Percentiles rank a stretch among this genome's conserved stretches.
phyloP scores from a whole-genome alignment of 1,140 invertebrate genomes.

The Aphelinus certus region DNA sequence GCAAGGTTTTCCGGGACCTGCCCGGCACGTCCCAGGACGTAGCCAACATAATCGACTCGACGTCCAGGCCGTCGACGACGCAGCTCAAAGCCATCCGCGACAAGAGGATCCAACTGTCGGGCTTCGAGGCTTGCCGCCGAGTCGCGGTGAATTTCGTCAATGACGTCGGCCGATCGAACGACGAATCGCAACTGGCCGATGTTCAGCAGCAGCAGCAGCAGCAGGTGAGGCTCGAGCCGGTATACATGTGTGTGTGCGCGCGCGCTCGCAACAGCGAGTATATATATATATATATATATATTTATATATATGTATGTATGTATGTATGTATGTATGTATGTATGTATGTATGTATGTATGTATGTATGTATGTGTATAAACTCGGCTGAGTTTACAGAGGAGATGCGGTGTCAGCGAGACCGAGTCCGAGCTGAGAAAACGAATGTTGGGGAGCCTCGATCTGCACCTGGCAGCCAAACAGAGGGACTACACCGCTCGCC shows the following conservation, averaged over 20 bases:
- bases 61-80: constrained; percentile 44
- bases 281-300: too few species aligned
- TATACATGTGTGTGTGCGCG: not conserved
- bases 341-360: not conserved
- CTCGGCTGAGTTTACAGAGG: not conserved
- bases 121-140: constrained; percentile 60
- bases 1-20: constrained; percentile 58
- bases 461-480: constrained; percentile 60
- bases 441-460: constrained; percentile 58
- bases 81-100: constrained; percentile 48
- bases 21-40: constrained; percentile 53
- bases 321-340: not conserved
- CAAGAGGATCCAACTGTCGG: constrained; percentile 58
- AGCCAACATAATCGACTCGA: constrained; percentile 48
- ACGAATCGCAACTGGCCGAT: not conserved
- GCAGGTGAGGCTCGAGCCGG: too few species aligned
- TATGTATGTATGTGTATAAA: not conserved
- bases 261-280: not conserved
- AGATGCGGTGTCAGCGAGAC: constrained; percentile 10
- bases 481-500: constrained; percentile 56
- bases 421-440: constrained; percentile 40
- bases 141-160: constrained; percentile 58
- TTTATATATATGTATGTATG: too few species aligned
- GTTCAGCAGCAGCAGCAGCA: not conserved
- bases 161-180: constrained; percentile 36